A percentile compares a stretch with the other conserved stretches of the same genome.
Evolutionary conservation across 2,888 invertebrate species (phyloP).

Genomic region (Oscheius sp.): DNA sequence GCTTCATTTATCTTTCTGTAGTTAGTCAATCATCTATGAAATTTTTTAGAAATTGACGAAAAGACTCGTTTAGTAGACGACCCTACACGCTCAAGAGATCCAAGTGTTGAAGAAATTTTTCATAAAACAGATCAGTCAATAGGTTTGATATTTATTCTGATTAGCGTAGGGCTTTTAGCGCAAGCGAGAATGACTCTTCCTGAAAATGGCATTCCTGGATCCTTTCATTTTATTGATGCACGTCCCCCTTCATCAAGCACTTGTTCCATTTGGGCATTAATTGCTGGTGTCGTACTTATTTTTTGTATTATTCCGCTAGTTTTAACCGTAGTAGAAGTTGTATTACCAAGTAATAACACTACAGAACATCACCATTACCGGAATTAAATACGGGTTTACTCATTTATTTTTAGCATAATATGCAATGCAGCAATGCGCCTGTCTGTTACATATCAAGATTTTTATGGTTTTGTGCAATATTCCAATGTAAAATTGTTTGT

Average conservation of each 20-base stretch:
- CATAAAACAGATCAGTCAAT: slow-evolving; percentile 64
- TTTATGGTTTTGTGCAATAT: slow-evolving; percentile 18
- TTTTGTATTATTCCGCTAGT: slow-evolving; percentile 64
- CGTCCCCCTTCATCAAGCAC: slow-evolving; percentile 54
- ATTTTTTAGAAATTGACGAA: slow-evolving; percentile 31
- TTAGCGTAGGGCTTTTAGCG: too few species aligned
- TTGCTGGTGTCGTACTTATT: slow-evolving; percentile 59
- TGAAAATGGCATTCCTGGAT: slow-evolving; percentile 42
- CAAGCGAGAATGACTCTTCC: slow-evolving; percentile 45
- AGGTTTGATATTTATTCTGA: slow-evolving; percentile 40
- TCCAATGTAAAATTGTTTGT: too few species aligned
- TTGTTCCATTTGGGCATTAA: slow-evolving; percentile 43
- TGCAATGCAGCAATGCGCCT: neutral
- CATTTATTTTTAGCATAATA: slow-evolving; percentile 1
- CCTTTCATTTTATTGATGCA: slow-evolving; percentile 69
- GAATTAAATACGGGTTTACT: neutral
- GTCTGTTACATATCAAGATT: slow-evolving; percentile 22
- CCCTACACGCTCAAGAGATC: slow-evolving; percentile 34
- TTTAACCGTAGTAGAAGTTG: too few species aligned
- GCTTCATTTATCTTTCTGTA: slow-evolving; percentile 9
- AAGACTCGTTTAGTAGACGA: slow-evolving; percentile 34
- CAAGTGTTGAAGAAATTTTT: slow-evolving; percentile 63
- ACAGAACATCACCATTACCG: slow-evolving; percentile 1
- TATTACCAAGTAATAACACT: too few species aligned
- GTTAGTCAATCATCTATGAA: too few species aligned